phyloP scores from a whole-genome alignment of 2,888 invertebrate genomes.

The Trissolcus brochymenae region DNA sequence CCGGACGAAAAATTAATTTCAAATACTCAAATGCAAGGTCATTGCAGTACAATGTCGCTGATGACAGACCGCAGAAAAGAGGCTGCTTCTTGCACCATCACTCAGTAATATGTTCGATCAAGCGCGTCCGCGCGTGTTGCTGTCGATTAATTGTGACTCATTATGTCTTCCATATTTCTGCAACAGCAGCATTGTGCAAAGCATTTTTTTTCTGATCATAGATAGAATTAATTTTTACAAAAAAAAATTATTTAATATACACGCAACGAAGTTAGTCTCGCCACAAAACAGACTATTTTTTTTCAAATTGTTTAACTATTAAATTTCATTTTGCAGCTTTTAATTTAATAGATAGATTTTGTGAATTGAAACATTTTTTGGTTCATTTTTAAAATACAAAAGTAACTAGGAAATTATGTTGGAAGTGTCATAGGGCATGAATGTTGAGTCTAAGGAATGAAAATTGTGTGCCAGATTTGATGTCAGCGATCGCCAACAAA shows the following conservation, averaged over 20 bases:
- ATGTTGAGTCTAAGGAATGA: conserved; percentile 20
- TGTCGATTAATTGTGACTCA: conserved; percentile 22
- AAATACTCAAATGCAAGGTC: conserved; percentile 33
- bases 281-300: no score
- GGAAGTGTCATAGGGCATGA: conserved; percentile 28
- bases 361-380: no score
- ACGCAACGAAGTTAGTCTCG: no score
- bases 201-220: no score
- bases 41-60: conserved; percentile 9
- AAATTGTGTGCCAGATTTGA: conserved; percentile 42
- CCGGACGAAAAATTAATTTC: conserved; percentile 24
- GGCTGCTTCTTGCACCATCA: conserved; percentile 13
- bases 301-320: no score
- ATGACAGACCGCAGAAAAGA: conserved; percentile 6
- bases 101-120: conserved; percentile 3
- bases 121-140: background rate
- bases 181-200: no score
- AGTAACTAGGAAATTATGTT: conserved; percentile 6
- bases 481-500: conserved; percentile 10
- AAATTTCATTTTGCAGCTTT: no score
- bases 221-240: no score
- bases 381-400: no score
- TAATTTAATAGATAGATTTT: no score
- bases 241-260: no score
- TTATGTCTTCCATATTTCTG: background rate